phyloP scores from a whole-genome alignment of 2,888 invertebrate genomes.

The Drosophila rellima region DNA sequence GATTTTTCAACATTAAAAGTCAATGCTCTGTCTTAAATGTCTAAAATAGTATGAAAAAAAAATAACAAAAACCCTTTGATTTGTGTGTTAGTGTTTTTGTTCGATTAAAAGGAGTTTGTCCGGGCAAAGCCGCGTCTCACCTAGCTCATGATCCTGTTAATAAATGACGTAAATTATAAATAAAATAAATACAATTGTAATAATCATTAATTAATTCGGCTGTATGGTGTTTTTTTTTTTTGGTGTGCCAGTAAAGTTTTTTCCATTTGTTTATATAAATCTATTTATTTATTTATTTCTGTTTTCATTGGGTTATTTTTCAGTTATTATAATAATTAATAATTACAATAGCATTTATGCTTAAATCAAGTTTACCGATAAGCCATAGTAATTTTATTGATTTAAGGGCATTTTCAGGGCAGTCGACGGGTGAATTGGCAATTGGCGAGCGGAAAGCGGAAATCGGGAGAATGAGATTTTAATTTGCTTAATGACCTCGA shows the following conservation, averaged over 20 bases:
- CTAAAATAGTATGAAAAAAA: background rate
- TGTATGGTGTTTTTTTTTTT: background rate
- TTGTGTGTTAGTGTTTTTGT: background rate
- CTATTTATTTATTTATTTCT: constrained; percentile 13
- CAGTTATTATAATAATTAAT: constrained; percentile 23
- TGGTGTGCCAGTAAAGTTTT: background rate
- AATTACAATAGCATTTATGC: constrained; percentile 23
- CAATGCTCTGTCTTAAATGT: no score
- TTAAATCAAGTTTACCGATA: constrained; percentile 37
- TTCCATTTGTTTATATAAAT: constrained; percentile 4
- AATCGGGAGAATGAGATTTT: constrained; percentile 29
- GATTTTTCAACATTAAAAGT: no score
- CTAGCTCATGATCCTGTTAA: background rate
- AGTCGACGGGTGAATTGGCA: background rate
- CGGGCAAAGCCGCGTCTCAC: background rate
- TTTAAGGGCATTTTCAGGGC: constrained; percentile 36
- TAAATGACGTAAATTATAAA: background rate
- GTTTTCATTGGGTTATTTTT: background rate
- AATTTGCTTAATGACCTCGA: constrained; percentile 37
- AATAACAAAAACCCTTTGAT: background rate
- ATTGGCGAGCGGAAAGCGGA: background rate
- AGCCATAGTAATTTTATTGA: constrained; percentile 48
- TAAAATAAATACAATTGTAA: constrained; percentile 4
- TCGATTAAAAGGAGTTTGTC: background rate
- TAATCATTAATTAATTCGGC: constrained; percentile 15